Base-by-base conservation (phyloP, 2,888 invertebrate genomes). In the Altica lythri region DNA sequence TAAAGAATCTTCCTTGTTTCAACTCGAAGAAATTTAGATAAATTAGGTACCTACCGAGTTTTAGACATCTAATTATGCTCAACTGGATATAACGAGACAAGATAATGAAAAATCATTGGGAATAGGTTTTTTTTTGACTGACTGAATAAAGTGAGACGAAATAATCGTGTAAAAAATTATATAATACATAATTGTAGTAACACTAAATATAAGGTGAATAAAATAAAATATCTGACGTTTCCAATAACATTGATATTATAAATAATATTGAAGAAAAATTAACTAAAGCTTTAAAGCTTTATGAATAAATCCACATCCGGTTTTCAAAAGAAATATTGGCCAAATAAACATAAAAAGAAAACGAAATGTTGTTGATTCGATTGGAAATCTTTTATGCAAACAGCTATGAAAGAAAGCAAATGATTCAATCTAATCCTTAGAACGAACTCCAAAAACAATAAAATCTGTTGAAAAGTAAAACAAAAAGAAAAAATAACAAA, bases 21-120 rank as follows among this genome's bases (percentile, higher is more conserved):
- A 40, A 29, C 40, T 49, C 32, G 12, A 32, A 42, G 29, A 49
- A 49, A 42, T 32, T 40, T 42, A 38, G 40, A 49, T 49, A 49
- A 49, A 49, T 49, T 49, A 40, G 32, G 49, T 40, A 42, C 40
- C 40, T 18, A 17, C 40, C 19, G 27, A 10, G 18, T 12, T 35
- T 8, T 12, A 35, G 46, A 30, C 49, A 49, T 49, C 49, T 49
- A 49, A 49, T 49, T 49, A 40, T 40, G 32, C 27, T 49, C 40
- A 14, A 40, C 40, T 42, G 49, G 14, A 49, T 19, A 32, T 13
- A 14, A 49, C 22, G 22, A 22, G 40, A 49, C 40, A 32, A 14
- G 32, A 32, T 49, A 40, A 49, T 30, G 49, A 49, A 32, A 42
- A 49, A 49, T 49, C 49, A 49, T 40, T 16, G 12, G 3, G 4